Base-by-base conservation (phyloP, 2,888 invertebrate species). In the Hydrotaea diabolus region DNA sequence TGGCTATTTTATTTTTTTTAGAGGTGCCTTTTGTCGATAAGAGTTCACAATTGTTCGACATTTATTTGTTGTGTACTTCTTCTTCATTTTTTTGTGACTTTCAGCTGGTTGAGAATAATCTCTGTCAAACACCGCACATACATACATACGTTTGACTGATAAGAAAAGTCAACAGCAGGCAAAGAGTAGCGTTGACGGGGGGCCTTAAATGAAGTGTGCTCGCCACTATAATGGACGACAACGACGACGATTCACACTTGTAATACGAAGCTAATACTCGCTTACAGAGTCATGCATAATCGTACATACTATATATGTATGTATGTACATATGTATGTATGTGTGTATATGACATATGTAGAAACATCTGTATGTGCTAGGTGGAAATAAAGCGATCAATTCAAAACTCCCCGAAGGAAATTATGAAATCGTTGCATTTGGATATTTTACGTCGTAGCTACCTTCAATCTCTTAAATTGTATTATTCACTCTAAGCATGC, bases 31-130 rank as follows among this genome's bases (percentile, higher is more conserved):
- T 66, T 39, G 19, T 11, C 43, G 66, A 66, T 66, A 66, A 66
- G 39, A 66, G 21, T 43, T 43, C 39, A 39, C 43, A 66, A 13
- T 31, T 15, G 43, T 43, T 43, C 39, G 39, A 66, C 39, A 66
- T 66, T n/a, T 64, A 66, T 66, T n/a, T 64, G 4, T 64, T 64
- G 36, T 64, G 17, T 36, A 17, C 36, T 7, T 19, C 19, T 43
- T 66, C 19, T 21, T 31, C 13, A 17, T 19, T 39, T 62, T 59
- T 21, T 21, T 57, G 23, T 39, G 26, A 7, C 59, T 7, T 36
- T 36, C 31, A 64, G 43, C 15, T 66, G 66, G 66, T 66, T 39
- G 21, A 66, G 66, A 66, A 66, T 66, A 66, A 66, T 66, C 66
- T 39, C 19, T 15, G 15, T 4, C n/a, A 31, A 31, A 31, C 62